Base-by-base conservation (phyloP, 92 coral and sea anemone genomes). In the Virgularia gustaviana region DNA sequence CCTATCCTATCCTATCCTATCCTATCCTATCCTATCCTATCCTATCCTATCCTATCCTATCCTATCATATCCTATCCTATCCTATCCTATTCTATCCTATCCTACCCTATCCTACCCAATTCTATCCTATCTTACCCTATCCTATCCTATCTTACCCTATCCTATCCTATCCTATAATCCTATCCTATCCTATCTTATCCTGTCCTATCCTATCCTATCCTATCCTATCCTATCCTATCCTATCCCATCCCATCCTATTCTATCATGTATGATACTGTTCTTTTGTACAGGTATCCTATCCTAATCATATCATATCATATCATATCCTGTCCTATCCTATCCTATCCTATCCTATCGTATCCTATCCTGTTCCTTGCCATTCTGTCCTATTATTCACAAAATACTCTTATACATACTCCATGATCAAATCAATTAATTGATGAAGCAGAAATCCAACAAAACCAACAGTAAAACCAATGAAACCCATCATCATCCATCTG, bases 401-500 rank as follows among this genome's bases (percentile, higher is more conserved):
- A 7, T n/a, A 4, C 34, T 0, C 20, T 63, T 30, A 24, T 29
- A 79, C 96, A 49, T 82, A 92, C 98, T 92, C 98, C 66, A 96
- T 75, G 35, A 92, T 92, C 38, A 92, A 83, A 60, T 92, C 98
- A 82, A 92, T 92, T n/a, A 92, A 80, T 63, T 92, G 98, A 75
- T 92, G 98, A 88, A 92, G 88, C n/a, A 92, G 84, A 70, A 92
- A 92, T 1, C 98, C 98, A 73, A 92, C 76, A 64, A 92, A 89
- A 7, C 98, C 98, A 67, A 92, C 98, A 18, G 88, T 81, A 67
- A 92, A 92, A 11, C 98, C 98, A 28, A 89, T 92, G 55, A 92
- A 36, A 1, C 96, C 98, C 98, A 92, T 92, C 98, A 92, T 92
- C 9, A 92, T 94, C 98, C 98, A 92, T 49, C 98, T 84, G 78